A percentile compares a stretch with the other conserved stretches of the same genome.
These are phyloP conservation scores for Danaus chrysippus DNA, from an alignment of 2,888 invertebrate genomes.

Conservation along the genomic window DNA sequence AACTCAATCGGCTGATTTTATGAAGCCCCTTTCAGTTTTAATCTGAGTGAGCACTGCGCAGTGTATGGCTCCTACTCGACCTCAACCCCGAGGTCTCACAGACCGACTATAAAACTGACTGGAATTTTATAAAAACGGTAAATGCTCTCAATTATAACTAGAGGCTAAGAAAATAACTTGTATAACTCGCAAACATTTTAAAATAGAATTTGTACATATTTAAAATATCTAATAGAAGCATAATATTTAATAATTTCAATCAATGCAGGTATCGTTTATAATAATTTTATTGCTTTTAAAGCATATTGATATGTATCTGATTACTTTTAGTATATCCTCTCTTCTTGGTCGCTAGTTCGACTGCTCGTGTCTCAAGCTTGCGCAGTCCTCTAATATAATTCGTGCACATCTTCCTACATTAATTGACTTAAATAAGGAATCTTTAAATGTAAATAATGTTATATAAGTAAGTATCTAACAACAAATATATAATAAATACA, in stretches of 20 bases:
- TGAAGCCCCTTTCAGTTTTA: constrained; percentile 17
- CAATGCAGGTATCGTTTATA: not conserved
- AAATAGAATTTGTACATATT: constrained; percentile 13
- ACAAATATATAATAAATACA: constrained; percentile 38
- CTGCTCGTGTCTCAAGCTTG: constrained; percentile 18
- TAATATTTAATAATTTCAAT: not conserved
- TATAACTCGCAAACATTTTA: constrained; percentile 11
- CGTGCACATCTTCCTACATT: constrained; percentile 51
- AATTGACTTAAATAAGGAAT: constrained; percentile 79
- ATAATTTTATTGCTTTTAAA: not conserved
- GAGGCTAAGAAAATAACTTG: constrained; percentile 15
- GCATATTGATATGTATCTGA: not conserved
- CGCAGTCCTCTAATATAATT: constrained; percentile 22
- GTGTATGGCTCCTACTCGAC: constrained; percentile 16
- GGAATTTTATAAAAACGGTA: constrained; percentile 28
- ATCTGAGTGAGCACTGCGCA: constrained; percentile 4
- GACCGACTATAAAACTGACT: constrained; percentile 27
- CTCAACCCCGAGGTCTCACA: constrained; percentile 15
- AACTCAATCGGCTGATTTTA: constrained; percentile 22
- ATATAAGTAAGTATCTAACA: constrained; percentile 48
- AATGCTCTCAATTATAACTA: constrained; percentile 31
- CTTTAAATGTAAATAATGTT: constrained; percentile 55
- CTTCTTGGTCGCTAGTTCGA: constrained; percentile 2
- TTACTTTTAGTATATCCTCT: not conserved
- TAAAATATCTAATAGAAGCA: constrained; percentile 5